Conservation (phyloP, 1,140 invertebrate species). For the Hylyphantes graminicola region DNA sequence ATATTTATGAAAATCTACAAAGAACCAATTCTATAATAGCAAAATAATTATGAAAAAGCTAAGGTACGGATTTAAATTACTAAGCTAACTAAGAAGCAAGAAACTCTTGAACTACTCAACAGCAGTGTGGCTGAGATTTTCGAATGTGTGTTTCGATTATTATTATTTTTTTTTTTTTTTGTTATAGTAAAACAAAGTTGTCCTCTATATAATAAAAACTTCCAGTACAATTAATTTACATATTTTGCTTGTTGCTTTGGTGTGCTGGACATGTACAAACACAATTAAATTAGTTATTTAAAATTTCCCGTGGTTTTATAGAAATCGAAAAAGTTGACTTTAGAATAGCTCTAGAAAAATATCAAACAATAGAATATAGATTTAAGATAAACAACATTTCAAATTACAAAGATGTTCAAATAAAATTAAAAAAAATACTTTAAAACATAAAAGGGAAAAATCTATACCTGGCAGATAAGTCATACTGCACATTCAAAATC, state of each 20-base stretch:
- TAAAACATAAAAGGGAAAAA: not conserved
- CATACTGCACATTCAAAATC: slow-evolving; percentile 38
- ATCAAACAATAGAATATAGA: not conserved
- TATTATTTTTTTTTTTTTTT: not conserved
- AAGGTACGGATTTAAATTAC: not conserved
- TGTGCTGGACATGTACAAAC: no score
- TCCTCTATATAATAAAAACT: no score
- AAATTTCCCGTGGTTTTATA: not conserved
- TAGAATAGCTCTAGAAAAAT: not conserved
- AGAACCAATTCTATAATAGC: not conserved
- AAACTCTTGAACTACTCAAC: not conserved
- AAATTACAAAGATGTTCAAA: not conserved
- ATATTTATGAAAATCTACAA: not conserved
- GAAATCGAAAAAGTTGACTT: not conserved
- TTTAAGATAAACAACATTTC: not conserved
- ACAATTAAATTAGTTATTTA: not conserved
- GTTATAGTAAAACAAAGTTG: no score
- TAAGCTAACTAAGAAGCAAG: not conserved
- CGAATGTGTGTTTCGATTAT: not conserved
- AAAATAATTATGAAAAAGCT: not conserved
- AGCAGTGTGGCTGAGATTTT: not conserved
- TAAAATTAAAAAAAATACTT: slow-evolving; percentile 7
- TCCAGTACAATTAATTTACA: no score
- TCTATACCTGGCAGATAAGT: slow-evolving; percentile 34
- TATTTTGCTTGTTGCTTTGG: no score